phyloP scores from a whole-genome alignment of 2,797 vertebrate genomes.

The Gymnoscopelus braueri region DNA sequence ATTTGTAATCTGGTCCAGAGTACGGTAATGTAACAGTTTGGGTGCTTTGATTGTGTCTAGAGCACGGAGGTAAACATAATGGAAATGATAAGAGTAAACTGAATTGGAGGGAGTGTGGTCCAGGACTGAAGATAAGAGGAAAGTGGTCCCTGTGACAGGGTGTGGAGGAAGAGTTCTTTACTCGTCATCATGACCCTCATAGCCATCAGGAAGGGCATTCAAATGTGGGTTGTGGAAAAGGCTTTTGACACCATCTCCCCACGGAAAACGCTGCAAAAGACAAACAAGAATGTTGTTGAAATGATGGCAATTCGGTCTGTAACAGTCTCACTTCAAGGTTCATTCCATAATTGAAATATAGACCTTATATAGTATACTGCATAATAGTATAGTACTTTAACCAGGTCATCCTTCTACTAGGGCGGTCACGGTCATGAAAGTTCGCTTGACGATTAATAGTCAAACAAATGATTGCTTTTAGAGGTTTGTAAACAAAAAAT shows the following conservation, averaged over 20 bases:
- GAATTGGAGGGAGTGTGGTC: conserved; percentile 68
- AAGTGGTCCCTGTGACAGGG: conserved; percentile 73
- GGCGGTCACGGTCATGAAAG: too few relatives aligned
- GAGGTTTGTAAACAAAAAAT: too few relatives aligned
- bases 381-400: too few relatives aligned
- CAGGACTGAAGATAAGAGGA: conserved; percentile 42
- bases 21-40: conserved; percentile 50
- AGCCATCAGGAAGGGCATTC: conserved; percentile 92
- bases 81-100: conserved; percentile 58
- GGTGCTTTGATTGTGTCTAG: conserved; percentile 42
- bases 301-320: not conserved
- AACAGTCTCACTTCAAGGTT: not conserved
- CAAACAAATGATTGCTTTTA: too few relatives aligned
- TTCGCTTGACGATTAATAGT: too few relatives aligned
- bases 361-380: not conserved
- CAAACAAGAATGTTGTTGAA: not conserved
- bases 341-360: not conserved
- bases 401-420: too few relatives aligned
- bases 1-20: conserved; percentile 71
- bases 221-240: conserved; percentile 91
- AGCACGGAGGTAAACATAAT: conserved; percentile 68
- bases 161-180: conserved; percentile 46
- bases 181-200: conserved; percentile 84
- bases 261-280: conserved; percentile 89
- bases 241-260: conserved; percentile 91